Conservation (phyloP, 2,113 vertebrate species). For the Brevimyrus niger region DNA sequence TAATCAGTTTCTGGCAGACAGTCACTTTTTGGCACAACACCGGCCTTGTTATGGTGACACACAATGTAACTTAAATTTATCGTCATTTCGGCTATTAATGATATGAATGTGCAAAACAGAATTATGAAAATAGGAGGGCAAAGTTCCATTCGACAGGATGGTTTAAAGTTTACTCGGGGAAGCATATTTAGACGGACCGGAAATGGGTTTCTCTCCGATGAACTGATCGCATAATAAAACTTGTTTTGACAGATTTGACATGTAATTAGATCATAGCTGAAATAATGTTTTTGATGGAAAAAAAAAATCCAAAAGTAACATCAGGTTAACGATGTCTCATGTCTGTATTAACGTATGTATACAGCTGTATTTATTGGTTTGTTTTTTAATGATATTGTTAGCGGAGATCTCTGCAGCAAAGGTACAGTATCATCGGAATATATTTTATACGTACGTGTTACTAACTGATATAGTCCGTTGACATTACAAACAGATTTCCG, state of each 20-base stretch:
- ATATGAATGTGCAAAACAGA: neutral
- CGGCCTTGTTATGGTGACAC: neutral
- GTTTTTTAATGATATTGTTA: constrained; percentile 43
- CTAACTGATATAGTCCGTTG: neutral
- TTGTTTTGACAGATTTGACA: neutral
- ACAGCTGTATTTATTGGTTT: constrained; percentile 27
- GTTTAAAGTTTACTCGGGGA: constrained; percentile 7
- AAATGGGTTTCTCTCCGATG: neutral
- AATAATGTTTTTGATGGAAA: neutral
- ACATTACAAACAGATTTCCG: neutral
- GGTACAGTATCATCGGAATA: constrained; percentile 44
- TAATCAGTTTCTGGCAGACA: no score
- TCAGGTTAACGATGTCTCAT: constrained; percentile 6
- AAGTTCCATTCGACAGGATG: neutral
- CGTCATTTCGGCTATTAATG: neutral
- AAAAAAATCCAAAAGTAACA: neutral
- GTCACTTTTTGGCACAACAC: no score
- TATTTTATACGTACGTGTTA: neutral
- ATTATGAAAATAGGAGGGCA: neutral
- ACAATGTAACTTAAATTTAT: neutral
- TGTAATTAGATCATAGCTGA: neutral
- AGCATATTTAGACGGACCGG: neutral
- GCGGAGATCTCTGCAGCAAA: constrained; percentile 49
- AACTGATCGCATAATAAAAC: neutral
- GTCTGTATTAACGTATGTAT: neutral